Conservation (phyloP, 2,888 invertebrate species). For the Lacanobia oleracea region DNA sequence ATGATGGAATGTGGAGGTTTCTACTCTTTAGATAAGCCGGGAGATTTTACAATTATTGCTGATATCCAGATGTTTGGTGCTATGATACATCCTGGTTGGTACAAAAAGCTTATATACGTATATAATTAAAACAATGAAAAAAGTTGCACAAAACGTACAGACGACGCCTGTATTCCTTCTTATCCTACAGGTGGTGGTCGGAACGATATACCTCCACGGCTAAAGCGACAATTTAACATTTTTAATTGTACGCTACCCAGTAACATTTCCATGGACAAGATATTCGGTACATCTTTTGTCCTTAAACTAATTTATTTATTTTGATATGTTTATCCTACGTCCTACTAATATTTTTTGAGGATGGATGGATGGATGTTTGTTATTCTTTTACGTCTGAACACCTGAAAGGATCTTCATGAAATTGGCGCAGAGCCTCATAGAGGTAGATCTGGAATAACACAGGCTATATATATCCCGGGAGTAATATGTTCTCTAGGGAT, state of each 20-base stretch:
- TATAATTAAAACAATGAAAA: neutral
- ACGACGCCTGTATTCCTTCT: neutral
- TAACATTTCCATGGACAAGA: conserved; percentile 96
- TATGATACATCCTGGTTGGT: conserved; percentile 96
- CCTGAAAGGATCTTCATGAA: too few relatives aligned
- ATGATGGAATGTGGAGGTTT: conserved; percentile 96
- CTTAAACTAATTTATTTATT: neutral
- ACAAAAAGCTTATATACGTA: neutral
- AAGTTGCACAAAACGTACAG: neutral
- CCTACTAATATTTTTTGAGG: too few relatives aligned
- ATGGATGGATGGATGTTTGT: too few relatives aligned
- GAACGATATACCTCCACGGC: conserved; percentile 96
- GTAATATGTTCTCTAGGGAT: too few relatives aligned
- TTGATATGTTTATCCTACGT: too few relatives aligned
- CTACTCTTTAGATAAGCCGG: conserved; percentile 96
- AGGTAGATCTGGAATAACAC: too few relatives aligned
- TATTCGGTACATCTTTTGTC: conserved; percentile 92
- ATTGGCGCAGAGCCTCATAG: too few relatives aligned
- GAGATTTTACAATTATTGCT: conserved; percentile 95
- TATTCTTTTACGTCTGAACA: too few relatives aligned
- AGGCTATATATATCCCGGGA: too few relatives aligned
- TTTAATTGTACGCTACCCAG: conserved; percentile 98
- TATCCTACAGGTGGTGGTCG: conserved; percentile 93
- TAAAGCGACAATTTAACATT: conserved; percentile 96
- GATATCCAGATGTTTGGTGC: conserved; percentile 96